phyloP scores from a whole-genome alignment of 64 coral and sea anemone species.

The Stichodactyla mertensii region DNA sequence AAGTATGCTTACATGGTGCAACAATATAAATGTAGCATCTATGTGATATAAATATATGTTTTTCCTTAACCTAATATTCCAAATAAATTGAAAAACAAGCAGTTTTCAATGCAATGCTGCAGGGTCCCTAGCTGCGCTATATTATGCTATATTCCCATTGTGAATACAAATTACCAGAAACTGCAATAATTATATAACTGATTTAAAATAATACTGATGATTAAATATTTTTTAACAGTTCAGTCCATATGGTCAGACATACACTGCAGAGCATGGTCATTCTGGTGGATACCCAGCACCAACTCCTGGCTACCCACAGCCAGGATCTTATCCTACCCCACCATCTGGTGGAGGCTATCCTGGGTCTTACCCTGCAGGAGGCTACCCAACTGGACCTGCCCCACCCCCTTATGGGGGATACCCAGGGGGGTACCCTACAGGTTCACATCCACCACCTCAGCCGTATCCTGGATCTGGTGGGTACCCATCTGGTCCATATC shows the following conservation, averaged over 20 bases:
- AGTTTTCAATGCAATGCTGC: too few relatives aligned
- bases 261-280: constrained; percentile 35
- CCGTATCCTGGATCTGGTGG: background rate
- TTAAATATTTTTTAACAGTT: constrained; percentile 26
- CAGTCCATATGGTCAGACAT: constrained; percentile 61
- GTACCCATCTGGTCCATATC: background rate
- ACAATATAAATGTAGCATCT: too few relatives aligned
- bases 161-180: too few relatives aligned
- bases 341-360: background rate
- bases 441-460: too few relatives aligned
- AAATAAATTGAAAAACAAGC: too few relatives aligned
- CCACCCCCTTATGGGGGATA: background rate
- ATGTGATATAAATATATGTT: too few relatives aligned
- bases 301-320: constrained; percentile 10
- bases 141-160: too few relatives aligned
- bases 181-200: too few relatives aligned
- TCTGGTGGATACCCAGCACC: constrained; percentile 31
- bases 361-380: background rate
- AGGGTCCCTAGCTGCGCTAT: too few relatives aligned
- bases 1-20: too few relatives aligned
- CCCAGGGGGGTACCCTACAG: background rate
- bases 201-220: background rate
- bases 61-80: too few relatives aligned
- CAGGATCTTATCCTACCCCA: background rate
- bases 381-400: background rate